Evolutionary conservation across 2,797 vertebrate species (phyloP), one percentile per base, ranked within the genome.

Genomic region (Bradypus variegatus): DNA sequence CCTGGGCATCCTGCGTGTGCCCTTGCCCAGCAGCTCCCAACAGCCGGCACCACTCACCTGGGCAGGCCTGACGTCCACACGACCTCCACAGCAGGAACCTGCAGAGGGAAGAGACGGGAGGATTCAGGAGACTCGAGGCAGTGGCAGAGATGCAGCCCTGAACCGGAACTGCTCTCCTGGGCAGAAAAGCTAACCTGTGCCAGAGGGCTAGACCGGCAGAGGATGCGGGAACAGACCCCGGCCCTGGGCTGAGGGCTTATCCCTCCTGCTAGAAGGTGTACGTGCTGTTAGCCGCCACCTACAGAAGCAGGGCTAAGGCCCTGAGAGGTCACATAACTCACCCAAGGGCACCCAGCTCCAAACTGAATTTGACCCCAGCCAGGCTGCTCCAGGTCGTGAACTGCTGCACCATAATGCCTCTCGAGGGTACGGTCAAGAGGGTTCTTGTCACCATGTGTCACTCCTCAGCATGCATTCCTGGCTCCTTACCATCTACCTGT

Each of bases 1-100:
- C 41, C 48, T 27, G n/a, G 6, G 7, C 19, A 3, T 3, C 31
- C 31, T 12, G 25, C 18, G 2, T 1, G 2, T 41, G 53, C 48
- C 80, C 65, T 19, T 23, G 21, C 58, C 58, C 58, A 67, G 36
- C 25, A 12, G 21, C 73, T 88, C 50, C 62, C 2, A 9, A 38
- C 64, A 78, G 38, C 65, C 4, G 29, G 13, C 7, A 27, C 77
- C 13, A 3, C 73, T 65, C 8, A 12, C 29, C 9, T 4, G 0
- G 29, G 8, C 11, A 10, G 50, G 53, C 13, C 53, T 21, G 7
- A 45, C 19, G 14, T 12, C 64, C 67, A 64, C 60, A 27, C 8
- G 18, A 53, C 25, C 10, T 38, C 91, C 72, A 33, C 16, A 75
- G 82, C 60, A 33, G 1, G 8, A 41, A 64, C 82, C 78, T 41